phyloP scores from a whole-genome alignment of 1,140 invertebrate species.

The Whitmania pigra region DNA sequence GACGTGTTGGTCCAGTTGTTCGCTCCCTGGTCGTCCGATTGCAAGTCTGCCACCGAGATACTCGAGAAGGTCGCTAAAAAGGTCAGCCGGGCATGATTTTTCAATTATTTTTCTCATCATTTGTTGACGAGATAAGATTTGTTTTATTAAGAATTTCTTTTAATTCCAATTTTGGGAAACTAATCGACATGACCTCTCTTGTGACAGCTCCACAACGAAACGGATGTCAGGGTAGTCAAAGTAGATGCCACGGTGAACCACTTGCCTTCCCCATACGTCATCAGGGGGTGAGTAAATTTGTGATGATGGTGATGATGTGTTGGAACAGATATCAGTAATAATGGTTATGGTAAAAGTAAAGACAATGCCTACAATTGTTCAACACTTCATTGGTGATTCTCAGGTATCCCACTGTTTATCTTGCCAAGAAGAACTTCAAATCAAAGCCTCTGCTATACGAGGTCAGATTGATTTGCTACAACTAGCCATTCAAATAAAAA shows the following conservation, averaged over 20 bases:
- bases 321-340: not conserved
- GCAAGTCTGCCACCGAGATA: not conserved
- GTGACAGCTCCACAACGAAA: not conserved
- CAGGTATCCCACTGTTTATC: constrained; percentile 5
- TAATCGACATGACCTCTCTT: not conserved
- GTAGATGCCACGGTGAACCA: not conserved
- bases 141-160: not conserved
- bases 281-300: constrained; percentile 2
- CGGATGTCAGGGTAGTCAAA: not conserved
- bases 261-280: not conserved
- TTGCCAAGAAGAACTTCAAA: constrained; percentile 1
- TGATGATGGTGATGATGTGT: not conserved
- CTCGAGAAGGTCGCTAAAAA: constrained; percentile 1
- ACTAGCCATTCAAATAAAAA: too few relatives aligned
- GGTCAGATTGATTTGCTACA: not conserved
- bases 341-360: not conserved
- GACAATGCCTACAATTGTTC: not conserved
- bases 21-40: not conserved
- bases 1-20: constrained; percentile 1
- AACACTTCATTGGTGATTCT: not conserved
- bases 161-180: not conserved
- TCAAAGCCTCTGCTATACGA: not conserved
- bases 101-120: not conserved
- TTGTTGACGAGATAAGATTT: not conserved
- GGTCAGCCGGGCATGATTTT: not conserved